Base-by-base conservation (phyloP, 2,113 vertebrate species). In the Cranoglanis bouderius region DNA sequence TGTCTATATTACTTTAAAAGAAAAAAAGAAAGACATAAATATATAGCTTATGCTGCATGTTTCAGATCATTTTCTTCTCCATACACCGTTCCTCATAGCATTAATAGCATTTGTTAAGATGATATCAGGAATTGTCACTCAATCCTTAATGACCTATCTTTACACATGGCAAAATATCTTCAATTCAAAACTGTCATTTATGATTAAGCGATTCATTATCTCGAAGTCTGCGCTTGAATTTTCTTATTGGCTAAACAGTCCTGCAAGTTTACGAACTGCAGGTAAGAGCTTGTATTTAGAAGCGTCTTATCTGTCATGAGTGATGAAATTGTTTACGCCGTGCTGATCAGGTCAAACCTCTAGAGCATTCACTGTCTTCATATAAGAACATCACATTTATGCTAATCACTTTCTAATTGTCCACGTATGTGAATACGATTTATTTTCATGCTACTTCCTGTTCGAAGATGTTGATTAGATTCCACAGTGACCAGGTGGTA, bases 71-170 rank as follows among this genome's bases (percentile, higher is more conserved):
- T 82, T 84, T 90, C 49, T 78, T 88, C 86, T 85, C 87, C 81
- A 86, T 92, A 91, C 92, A 90, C 92, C 89, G 84, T 91, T 93
- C 92, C 93, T 92, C 92, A 89, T 91, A 93, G 93, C 93, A 95
- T 95, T 95, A 95, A 95, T 95, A 95, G 94, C 94, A 95, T 94
- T 93, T 95, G 93, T 93, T 94, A 88, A 90, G 91, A 92, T 93
- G 93, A 94, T 93, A 94, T 95, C 94, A 94, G 93, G 93, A 94
- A 94, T 94, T 94, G 94, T 95, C 94, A 94, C 92, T 94, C 94
- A 84, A 94, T 93, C 91, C 92, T 93, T 95, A 95, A 94, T 94
- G 94, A 94, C 92, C 93, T 92, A 94, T 95, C 94, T 90, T 91
- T 86, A 90, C 82, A 75, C 84, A 82, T 78, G 6, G 65, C 63